Evolutionary conservation across 2,888 invertebrate genomes (phyloP).

Genomic region (Microctonus brassicae): DNA sequence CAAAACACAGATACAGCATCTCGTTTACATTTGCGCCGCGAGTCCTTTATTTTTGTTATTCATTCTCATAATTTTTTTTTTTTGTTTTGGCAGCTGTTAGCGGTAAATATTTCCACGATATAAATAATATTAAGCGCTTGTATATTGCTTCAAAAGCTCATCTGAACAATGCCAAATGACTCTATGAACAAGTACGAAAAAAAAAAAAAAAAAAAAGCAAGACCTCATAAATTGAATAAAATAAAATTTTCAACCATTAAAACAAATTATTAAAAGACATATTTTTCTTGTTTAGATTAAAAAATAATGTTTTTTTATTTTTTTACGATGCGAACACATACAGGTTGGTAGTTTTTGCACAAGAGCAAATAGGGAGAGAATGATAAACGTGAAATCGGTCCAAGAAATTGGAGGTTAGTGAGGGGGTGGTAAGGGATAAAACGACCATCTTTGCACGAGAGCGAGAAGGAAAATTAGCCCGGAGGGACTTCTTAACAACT

Average conservation of each 20-base stretch:
- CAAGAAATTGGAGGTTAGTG: constrained; percentile 6
- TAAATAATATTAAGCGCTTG: constrained; percentile 54
- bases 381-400: constrained; percentile 9
- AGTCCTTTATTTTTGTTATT: background rate
- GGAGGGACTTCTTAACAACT: constrained; percentile 68
- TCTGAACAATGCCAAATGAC: constrained; percentile 26
- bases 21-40: background rate
- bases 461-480: constrained; percentile 62
- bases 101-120: constrained; percentile 58
- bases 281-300: background rate
- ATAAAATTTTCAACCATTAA: background rate
- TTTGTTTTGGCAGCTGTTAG: constrained; percentile 60
- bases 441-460: constrained; percentile 25
- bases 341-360: background rate
- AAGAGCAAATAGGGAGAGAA: constrained; percentile 14
- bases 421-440: constrained; percentile 12
- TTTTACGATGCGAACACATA: background rate
- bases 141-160: background rate
- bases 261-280: background rate
- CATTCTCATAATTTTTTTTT: constrained; percentile 26
- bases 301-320: background rate
- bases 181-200: constrained; percentile 7
- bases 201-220: background rate
- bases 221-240: background rate
- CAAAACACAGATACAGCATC: constrained; percentile 5